Evolutionary conservation across 1,140 invertebrate species (phyloP), one percentile per base, ranked within the genome.

Genomic region (Euglossa dilemma): DNA sequence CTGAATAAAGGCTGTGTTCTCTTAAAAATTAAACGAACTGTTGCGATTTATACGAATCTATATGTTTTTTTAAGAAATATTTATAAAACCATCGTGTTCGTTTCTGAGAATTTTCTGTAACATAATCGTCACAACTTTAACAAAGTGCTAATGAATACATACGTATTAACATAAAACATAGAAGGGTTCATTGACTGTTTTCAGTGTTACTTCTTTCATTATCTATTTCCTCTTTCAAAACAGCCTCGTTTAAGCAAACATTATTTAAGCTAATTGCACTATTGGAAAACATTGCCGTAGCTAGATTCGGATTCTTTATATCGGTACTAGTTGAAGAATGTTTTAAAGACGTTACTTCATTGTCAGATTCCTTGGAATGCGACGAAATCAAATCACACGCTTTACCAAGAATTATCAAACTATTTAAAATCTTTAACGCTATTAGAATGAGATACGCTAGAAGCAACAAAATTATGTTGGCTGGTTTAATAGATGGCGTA

Each of bases 201-300:
- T 61, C 57, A 54, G 61, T 52, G 1, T 47, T 77, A 36, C 18
- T 6, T 52, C 63, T 43, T 36, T 83, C 57, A 23, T n/a, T 59
- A 23, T 16, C 45, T 64, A 50, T 57, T n/a, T 88, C 83, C 6
- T 75, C 52, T 16, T 82, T 64, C 16, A 85, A 28, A 79, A 97
- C 94, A 84, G 96, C 96, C 87, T 97, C 97, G 90, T 97, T 97
- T 4, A 97, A 93, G 89, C 96, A 97, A 1, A 97, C 96, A 89
- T 97, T 97, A 86, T 97, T 97, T 50, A 97, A 93, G 92, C 97
- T 97, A 1, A 98, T 97, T n/a, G 97, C 97, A 91, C 97, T 98
- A 90, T 99, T 98, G 2, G 97, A 97, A 92, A 98, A 97, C 56
- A 98, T 96, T 2, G 97, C 96, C 25, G 97, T 97, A 2, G 96